A percentile compares a stretch with the other conserved stretches of the same genome.
Evolutionary conservation across 2,888 invertebrate genomes (phyloP).

Genomic region (Drosophila lacicola): DNA sequence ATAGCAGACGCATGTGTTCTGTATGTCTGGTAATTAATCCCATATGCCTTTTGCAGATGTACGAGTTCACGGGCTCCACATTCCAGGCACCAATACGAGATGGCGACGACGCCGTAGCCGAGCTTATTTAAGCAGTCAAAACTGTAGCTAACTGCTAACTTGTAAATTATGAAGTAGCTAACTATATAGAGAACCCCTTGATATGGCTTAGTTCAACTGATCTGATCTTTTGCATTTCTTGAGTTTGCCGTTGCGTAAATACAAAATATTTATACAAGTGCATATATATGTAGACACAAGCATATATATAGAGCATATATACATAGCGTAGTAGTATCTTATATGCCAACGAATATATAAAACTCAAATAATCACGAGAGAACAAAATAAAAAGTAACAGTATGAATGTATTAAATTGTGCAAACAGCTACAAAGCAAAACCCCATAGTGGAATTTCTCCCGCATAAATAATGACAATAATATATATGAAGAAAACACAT

Average conservation of each 20-base stretch:
- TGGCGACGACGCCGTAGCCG: constrained; percentile 85
- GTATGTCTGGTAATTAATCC: too few relatives aligned
- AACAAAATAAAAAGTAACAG: constrained; percentile 27
- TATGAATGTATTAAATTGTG: constrained; percentile 37
- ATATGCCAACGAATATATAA: constrained; percentile 65
- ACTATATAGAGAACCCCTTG: constrained; percentile 40
- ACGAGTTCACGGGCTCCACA: constrained; percentile 88
- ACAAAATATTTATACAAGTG: constrained; percentile 41
- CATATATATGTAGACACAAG: constrained; percentile 44
- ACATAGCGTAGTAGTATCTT: constrained; percentile 57
- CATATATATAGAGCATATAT: constrained; percentile 32
- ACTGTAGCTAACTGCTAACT: constrained; percentile 30
- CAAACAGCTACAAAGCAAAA: constrained; percentile 43
- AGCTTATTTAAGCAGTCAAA: constrained; percentile 81
- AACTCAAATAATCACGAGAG: constrained; percentile 25
- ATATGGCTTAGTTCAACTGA: constrained; percentile 50
- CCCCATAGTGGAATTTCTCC: constrained; percentile 79
- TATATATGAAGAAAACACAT: constrained; percentile 60
- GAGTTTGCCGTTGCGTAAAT: constrained; percentile 40
- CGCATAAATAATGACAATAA: constrained; percentile 81
- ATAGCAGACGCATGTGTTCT: not conserved
- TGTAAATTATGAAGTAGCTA: constrained; percentile 71
- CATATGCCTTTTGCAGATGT: constrained; percentile 69
- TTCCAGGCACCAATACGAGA: constrained; percentile 89
- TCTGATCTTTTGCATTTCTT: constrained; percentile 63